Conservation (phyloP, 2,797 vertebrate species). For the Anguilla pacifica region DNA sequence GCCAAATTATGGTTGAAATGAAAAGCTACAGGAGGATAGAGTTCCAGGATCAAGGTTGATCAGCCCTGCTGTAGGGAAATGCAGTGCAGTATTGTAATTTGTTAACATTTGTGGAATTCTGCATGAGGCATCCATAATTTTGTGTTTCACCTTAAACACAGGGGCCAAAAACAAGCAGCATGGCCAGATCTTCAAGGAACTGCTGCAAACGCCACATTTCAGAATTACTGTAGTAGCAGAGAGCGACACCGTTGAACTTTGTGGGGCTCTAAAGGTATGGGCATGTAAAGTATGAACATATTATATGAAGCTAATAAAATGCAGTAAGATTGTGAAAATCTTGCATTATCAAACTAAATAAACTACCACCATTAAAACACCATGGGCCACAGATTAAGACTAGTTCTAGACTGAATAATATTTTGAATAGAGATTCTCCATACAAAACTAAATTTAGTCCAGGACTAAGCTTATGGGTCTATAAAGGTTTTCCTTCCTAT, state of each 20-base stretch:
- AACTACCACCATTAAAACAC: background rate
- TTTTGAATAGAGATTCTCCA: background rate
- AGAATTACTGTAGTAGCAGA: conserved; percentile 79
- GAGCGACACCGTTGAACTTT: conserved; percentile 81
- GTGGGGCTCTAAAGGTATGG: conserved; percentile 83
- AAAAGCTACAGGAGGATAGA: too few relatives aligned
- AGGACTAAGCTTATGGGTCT: background rate
- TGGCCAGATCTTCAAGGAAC: conserved; percentile 79
- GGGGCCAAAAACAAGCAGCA: conserved; percentile 74
- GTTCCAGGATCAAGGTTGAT: too few relatives aligned
- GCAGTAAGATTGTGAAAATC: background rate
- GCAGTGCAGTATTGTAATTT: background rate
- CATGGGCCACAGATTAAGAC: background rate
- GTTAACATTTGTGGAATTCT: background rate
- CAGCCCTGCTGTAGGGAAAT: background rate
- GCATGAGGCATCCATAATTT: background rate
- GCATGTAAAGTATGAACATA: background rate
- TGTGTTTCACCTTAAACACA: conserved; percentile 45
- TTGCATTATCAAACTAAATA: background rate
- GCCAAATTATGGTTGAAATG: too few relatives aligned
- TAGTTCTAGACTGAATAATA: background rate
- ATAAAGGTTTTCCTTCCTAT: background rate
- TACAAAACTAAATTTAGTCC: background rate
- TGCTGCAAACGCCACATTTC: conserved; percentile 84
- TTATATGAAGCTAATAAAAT: background rate